Percentiles rank a stretch among this genome's conserved stretches.
phyloP scores from a whole-genome alignment of 53 echinoderm and acorn worm species.

The Zoroaster sp. region DNA sequence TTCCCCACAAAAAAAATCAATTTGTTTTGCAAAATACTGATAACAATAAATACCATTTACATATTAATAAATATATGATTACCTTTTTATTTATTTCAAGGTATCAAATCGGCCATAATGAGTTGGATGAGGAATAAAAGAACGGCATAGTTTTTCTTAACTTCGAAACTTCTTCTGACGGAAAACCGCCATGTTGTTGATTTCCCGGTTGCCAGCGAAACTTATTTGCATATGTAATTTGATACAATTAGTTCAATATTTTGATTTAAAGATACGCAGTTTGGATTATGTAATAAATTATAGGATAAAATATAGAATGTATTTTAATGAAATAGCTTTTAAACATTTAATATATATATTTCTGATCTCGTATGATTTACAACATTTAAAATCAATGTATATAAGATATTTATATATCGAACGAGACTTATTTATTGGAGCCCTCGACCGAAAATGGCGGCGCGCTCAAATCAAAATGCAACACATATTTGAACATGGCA shows the following conservation, averaged over 20 bases:
- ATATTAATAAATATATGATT: not conserved
- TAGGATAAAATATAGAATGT: not conserved
- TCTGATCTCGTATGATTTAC: not conserved
- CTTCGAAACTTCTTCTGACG: not conserved
- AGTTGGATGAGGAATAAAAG: not conserved
- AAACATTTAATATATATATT: not conserved
- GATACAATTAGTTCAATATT: constrained; percentile 1
- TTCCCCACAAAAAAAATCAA: not conserved
- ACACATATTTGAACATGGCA: no score
- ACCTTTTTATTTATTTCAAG: not conserved
- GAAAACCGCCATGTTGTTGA: constrained; percentile 57
- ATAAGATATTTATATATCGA: not conserved
- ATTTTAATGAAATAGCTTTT: not conserved
- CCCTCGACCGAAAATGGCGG: not conserved
- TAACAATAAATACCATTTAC: not conserved
- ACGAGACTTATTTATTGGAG: constrained; percentile 14
- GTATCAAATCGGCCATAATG: not conserved
- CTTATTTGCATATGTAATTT: constrained; percentile 51
- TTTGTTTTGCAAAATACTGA: not conserved
- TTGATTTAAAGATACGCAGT: not conserved
- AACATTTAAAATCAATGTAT: not conserved
- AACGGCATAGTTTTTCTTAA: not conserved
- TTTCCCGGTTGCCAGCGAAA: constrained; percentile 60
- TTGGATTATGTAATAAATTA: not conserved
- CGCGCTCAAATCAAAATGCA: not conserved